phyloP scores from a whole-genome alignment of 2,797 vertebrate genomes.

The Cephalopachus bancanus region DNA sequence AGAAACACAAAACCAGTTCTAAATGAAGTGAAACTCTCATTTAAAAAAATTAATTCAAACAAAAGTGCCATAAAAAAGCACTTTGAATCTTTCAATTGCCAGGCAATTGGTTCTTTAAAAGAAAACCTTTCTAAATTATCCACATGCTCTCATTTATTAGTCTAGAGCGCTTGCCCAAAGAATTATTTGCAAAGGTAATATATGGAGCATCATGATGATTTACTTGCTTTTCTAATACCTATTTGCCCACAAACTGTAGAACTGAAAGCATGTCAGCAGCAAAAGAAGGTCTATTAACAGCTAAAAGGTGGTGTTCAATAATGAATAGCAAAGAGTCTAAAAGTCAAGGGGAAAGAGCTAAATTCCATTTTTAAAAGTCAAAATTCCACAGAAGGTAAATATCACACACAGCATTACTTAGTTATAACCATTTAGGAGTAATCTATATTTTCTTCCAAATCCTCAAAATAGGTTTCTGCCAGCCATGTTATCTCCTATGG shows the following conservation, averaged over 20 bases:
- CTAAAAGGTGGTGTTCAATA: background rate
- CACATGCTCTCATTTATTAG: constrained; percentile 50
- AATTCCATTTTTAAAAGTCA: constrained; percentile 43
- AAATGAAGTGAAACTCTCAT: constrained; percentile 53
- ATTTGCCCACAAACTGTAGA: background rate
- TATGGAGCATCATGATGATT: constrained; percentile 1
- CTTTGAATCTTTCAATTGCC: constrained; percentile 57
- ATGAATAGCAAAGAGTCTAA: background rate
- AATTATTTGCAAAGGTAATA: constrained; percentile 51
- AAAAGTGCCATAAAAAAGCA: constrained; percentile 50
- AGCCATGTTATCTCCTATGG: background rate
- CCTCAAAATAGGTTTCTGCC: constrained; percentile 35
- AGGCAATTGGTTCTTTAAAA: constrained; percentile 41
- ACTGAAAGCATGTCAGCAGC: background rate
- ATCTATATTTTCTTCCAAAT: constrained; percentile 36
- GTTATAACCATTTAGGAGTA: constrained; percentile 17
- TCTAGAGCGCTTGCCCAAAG: constrained; percentile 43
- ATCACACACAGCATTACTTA: background rate
- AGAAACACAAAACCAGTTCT: constrained; percentile 35
- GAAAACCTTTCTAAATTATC: constrained; percentile 48
- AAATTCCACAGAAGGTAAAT: background rate
- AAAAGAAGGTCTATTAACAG: background rate
- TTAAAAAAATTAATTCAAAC: constrained; percentile 62
- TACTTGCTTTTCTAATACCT: constrained; percentile 21
- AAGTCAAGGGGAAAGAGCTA: background rate